phyloP scores from a whole-genome alignment of 1,140 invertebrate species.

The Choristoneura fumiferana region DNA sequence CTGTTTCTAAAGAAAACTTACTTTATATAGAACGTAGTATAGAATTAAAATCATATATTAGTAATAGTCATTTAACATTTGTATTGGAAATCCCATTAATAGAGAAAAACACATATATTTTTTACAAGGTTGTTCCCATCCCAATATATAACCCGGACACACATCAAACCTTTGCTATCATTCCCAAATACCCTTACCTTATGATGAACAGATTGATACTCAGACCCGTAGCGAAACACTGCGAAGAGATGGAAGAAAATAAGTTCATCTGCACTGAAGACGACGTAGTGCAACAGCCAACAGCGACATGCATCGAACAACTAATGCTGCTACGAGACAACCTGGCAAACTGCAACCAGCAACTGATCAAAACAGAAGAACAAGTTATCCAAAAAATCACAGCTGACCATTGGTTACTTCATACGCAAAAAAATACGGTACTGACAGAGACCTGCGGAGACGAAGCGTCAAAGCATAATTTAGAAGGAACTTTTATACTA shows the following conservation, averaged over 20 bases:
- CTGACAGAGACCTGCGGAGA: too few relatives aligned
- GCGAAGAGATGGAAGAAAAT: neutral
- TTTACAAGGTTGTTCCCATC: conserved; percentile 16
- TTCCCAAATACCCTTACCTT: conserved; percentile 19
- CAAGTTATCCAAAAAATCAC: too few relatives aligned
- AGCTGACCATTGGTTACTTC: too few relatives aligned
- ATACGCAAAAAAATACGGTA: too few relatives aligned
- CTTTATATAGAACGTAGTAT: conserved; percentile 17
- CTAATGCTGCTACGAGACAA: too few relatives aligned
- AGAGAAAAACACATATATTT: conserved; percentile 18
- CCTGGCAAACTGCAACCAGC: too few relatives aligned
- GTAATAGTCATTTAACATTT: neutral
- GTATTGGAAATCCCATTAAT: conserved; percentile 20
- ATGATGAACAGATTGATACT: conserved; percentile 12
- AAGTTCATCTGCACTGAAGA: conserved; percentile 5
- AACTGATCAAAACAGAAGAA: too few relatives aligned
- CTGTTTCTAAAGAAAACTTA: conserved; percentile 16
- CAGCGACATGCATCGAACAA: conserved; percentile 8
- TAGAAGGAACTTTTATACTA: too few relatives aligned
- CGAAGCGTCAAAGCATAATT: too few relatives aligned
- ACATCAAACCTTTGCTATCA: neutral
- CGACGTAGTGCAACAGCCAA: neutral
- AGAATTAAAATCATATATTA: conserved; percentile 7
- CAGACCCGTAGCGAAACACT: conserved; percentile 9
- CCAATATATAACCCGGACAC: conserved; percentile 1